Evolutionary conservation across 2,797 vertebrate genomes (phyloP), one percentile per base, ranked within the genome.

Genomic region (Paramormyrops hopkinsi): DNA sequence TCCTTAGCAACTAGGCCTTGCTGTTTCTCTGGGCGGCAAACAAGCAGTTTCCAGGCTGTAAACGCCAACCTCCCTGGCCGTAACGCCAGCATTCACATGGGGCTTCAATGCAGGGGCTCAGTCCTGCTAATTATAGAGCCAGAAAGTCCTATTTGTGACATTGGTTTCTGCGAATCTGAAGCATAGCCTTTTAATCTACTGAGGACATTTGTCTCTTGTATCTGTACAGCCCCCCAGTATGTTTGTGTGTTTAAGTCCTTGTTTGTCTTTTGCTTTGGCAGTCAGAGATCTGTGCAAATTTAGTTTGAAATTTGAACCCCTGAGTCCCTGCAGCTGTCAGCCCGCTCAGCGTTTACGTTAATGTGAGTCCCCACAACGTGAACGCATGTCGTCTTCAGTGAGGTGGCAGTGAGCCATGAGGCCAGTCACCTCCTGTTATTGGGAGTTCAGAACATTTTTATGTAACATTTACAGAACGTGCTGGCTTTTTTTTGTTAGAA

Each of bases 101-200:
- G 17, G 54, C 89, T 89, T 73, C n/a, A 46, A 17, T 46, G 69
- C 51, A 54, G 79, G 56, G 89, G 86, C 76, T 89, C 65, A 44
- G 89, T 46, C 22, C 88, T 88, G 92, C 95, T 96, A 95, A 95
- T 93, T 94, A 94, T 95, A 93, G 90, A 90, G 76, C 37, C 29
- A 87, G 69, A 90, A 94, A 93, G 92, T 95, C 93, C 25, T 92
- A 92, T 94, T 93, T 62, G 91, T 93, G 92, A 91, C 90, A 93
- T 89, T 89, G 92, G 91, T 92, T 62, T 92, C 93, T 93, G 93
- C 92, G 93, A 93, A 93, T 94, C 93, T 92, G 93, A 91, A 92
- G 94, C 91, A 91, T 92, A 86, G 90, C 89, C 92, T 92, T 83
- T 33, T 12, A 41, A 37, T 56, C 37, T 56, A 41, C 53, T 56